Evolutionary conservation across 1,140 invertebrate genomes (phyloP), one percentile per base, ranked within the genome.

Genomic region (Micrasema minimum): DNA sequence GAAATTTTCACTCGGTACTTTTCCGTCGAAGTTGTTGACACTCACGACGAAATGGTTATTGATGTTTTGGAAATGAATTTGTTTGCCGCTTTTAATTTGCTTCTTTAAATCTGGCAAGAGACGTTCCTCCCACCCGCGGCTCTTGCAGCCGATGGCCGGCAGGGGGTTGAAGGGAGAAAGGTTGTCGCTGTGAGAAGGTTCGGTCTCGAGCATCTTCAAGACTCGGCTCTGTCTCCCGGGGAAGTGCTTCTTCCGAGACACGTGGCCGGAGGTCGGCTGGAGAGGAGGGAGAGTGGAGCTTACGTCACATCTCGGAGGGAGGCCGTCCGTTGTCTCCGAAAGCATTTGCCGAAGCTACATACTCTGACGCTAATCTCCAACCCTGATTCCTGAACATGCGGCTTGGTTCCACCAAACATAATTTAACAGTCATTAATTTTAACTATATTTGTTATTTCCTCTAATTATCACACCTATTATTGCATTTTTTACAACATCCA

Each of bases 101-200:
- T 67, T 67, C 9, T 41, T 55, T 1, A 41, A 43, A 3, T 55
- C 65, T 12, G 16, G 38, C 46, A 71, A 74, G 6, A 26, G 31
- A 12, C 51, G 46, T n/a, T 69, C 61, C 48, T 72, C 69, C 64
- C 69, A 66, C 1, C 38, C 22, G n/a, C 50, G 43, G 4, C 79
- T 77, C 43, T 78, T 81, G 71, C 82, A 79, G 22, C 82, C 81
- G 16, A 85, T 85, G 0, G 82, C 82, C 2, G 83, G 83, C 3
- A 85, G 76, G 1, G 83, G 83, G 45, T 80, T 79, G 75, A 84
- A 85, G 6, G 82, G 82, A 0, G 82, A 82, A 0, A 83, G 69
- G 11, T 74, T 77, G 10, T 81, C 77, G 75, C 83, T 84, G 12
- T 81, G 72, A 1, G 77, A 76, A 4, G 80, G 71, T 20, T 82